phyloP scores from a whole-genome alignment of 2,113 vertebrate genomes.

The Neofelis nebulosa region DNA sequence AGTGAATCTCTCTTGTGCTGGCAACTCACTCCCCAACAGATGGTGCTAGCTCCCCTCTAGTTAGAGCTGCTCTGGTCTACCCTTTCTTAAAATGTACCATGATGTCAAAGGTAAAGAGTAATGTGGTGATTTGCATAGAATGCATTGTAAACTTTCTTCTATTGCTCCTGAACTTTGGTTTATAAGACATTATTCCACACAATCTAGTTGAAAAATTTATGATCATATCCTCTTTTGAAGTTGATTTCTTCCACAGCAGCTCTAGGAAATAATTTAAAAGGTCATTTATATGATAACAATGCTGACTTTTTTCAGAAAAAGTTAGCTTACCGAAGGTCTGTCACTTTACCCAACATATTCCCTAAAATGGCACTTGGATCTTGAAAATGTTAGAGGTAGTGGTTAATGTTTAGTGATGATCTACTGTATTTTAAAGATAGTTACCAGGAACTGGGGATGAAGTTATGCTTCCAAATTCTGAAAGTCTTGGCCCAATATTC shows the following conservation, averaged over 20 bases:
- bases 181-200: neutral
- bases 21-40: constrained; percentile 53
- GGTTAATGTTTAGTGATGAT: neutral
- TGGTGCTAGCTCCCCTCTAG: constrained; percentile 46
- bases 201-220: neutral
- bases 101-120: neutral
- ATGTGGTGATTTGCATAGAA: neutral
- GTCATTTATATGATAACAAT: constrained; percentile 16
- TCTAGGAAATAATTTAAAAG: constrained; percentile 30
- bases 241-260: constrained; percentile 1
- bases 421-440: neutral
- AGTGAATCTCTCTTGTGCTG: neutral
- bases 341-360: neutral
- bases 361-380: neutral
- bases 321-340: neutral
- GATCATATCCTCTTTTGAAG: neutral
- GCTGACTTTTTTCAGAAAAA: constrained; percentile 31
- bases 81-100: neutral
- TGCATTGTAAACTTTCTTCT: neutral
- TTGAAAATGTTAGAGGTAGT: neutral
- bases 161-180: neutral
- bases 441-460: neutral
- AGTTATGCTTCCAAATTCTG: neutral
- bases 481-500: neutral
- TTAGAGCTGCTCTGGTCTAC: neutral